A percentile compares a stretch with the other conserved stretches of the same genome.
Evolutionary conservation across 2,797 vertebrate species (phyloP).

Genomic region (Crenichthys baileyi): DNA sequence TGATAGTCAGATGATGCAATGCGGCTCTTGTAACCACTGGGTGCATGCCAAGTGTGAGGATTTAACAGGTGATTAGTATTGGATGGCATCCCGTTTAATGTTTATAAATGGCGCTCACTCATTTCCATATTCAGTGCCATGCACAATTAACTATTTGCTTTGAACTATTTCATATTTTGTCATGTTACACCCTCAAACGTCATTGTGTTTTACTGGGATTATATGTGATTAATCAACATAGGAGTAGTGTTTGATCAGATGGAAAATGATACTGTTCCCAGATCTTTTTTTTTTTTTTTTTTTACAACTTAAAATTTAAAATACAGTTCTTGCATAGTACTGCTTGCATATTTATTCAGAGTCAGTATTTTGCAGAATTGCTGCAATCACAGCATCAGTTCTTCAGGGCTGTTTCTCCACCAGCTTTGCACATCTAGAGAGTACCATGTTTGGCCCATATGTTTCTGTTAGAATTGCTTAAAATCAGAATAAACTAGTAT

Average conservation of each 20-base stretch:
- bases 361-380: too few species aligned
- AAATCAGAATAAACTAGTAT: too few species aligned
- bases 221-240: too few species aligned
- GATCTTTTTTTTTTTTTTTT: too few species aligned
- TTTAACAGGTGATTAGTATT: conserved; percentile 83
- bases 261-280: neutral
- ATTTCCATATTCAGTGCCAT: neutral
- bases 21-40: conserved; percentile 93
- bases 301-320: too few species aligned
- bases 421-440: too few species aligned
- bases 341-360: too few species aligned
- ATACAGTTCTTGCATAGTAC: too few species aligned
- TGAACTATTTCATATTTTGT: neutral
- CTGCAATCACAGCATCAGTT: too few species aligned
- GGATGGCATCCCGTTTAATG: neutral
- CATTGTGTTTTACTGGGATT: neutral
- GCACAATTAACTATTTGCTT: neutral
- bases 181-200: neutral
- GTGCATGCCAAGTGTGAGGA: conserved; percentile 94
- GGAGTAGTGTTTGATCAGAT: neutral
- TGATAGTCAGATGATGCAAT: conserved; percentile 96
- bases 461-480: too few species aligned
- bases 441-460: too few species aligned
- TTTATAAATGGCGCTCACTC: neutral
- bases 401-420: too few species aligned